A percentile compares a stretch with the other conserved stretches of the same genome.
Evolutionary conservation across 2,113 vertebrate species (phyloP).

Genomic region (zebrafish (Danio rerio)): GRCz12tu NC_133179.1:18164501-18165000

Average conservation of each 20-base stretch:
- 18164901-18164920: background rate
- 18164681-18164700: background rate
- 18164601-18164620: no score
- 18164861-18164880: background rate
- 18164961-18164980: background rate
- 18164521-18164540: background rate
- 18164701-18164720: background rate
- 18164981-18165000: conserved; percentile 14
- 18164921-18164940: background rate
- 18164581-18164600: background rate
- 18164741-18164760: background rate
- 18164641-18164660: background rate
- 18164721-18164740: background rate
- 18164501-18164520: background rate
- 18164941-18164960: background rate
- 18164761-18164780: background rate
- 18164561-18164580: background rate
- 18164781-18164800: background rate
- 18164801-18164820: background rate
- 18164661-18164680: background rate
- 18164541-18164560: background rate
- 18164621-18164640: no score
- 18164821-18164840: background rate
- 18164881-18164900: background rate
- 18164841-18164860: background rate